phyloP scores from a whole-genome alignment of 2,797 vertebrate species.

The Parotocinclus haroldoi region DNA sequence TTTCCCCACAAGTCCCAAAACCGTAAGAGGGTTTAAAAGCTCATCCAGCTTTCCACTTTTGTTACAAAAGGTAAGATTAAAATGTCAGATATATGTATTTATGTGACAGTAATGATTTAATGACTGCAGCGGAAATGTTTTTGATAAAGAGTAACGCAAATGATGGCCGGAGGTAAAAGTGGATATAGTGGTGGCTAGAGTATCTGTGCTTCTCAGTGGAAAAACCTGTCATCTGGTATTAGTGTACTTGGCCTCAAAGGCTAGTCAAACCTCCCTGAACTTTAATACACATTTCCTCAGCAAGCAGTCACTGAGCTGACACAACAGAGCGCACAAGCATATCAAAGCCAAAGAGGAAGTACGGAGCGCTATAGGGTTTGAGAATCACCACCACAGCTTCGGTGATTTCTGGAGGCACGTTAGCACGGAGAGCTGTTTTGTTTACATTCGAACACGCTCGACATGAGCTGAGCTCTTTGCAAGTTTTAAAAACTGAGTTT shows the following conservation, averaged over 20 bases:
- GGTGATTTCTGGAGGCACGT: too few relatives aligned
- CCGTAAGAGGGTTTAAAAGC: constrained; percentile 9
- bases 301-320: constrained; percentile 25
- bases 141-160: constrained; percentile 23
- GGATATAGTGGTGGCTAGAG: constrained; percentile 28
- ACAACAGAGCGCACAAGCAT: constrained; percentile 7
- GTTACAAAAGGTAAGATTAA: constrained; percentile 26
- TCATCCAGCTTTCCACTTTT: background rate
- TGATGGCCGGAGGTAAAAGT: constrained; percentile 26
- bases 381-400: background rate
- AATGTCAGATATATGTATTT: constrained; percentile 31
- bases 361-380: background rate
- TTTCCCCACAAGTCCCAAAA: constrained; percentile 24
- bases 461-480: too few relatives aligned
- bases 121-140: constrained; percentile 22
- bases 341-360: background rate
- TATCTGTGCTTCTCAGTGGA: constrained; percentile 39
- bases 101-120: constrained; percentile 22
- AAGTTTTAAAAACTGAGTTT: too few relatives aligned
- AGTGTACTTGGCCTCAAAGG: constrained; percentile 30
- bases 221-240: constrained; percentile 36
- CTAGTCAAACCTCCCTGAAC: constrained; percentile 36
- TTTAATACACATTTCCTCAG: constrained; percentile 34
- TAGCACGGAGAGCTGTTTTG: too few relatives aligned
- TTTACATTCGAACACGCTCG: too few relatives aligned